These are phyloP conservation scores for Chelonoidis abingdonii DNA, from an alignment of 2,113 vertebrate species.

Conservation along the genomic window DNA sequence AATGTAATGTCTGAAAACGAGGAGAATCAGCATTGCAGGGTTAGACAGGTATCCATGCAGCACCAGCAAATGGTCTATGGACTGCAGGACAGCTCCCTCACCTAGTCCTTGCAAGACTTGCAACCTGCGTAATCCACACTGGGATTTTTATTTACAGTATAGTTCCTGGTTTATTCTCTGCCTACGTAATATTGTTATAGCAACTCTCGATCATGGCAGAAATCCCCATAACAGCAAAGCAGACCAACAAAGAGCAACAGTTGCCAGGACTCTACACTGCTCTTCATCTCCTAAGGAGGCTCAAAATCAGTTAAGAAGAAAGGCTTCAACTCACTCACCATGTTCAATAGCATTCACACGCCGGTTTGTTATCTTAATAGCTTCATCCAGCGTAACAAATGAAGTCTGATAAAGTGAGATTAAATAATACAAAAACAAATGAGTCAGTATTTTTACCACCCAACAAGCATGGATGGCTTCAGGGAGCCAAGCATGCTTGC, in stretches of 20 bases:
- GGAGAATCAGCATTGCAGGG: not conserved
- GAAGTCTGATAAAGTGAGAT: conserved; percentile 87
- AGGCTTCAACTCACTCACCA: conserved; percentile 81
- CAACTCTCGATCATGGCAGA: not conserved
- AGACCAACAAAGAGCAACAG: not conserved
- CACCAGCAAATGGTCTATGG: not conserved
- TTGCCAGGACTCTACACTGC: not conserved
- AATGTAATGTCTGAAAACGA: not conserved
- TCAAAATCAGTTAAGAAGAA: not conserved
- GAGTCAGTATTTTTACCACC: not conserved
- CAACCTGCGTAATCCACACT: not conserved
- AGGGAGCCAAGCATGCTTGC: not conserved
- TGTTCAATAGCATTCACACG: conserved; percentile 99
- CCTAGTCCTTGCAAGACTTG: not conserved
- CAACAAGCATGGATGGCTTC: not conserved
- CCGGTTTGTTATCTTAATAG: conserved; percentile 98
- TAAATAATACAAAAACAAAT: conserved; percentile 22
- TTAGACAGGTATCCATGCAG: not conserved
- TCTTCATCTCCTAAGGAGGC: not conserved
- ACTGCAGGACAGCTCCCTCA: not conserved
- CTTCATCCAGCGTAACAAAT: conserved; percentile 98
- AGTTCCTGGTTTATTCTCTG: not conserved
- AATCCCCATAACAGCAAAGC: not conserved
- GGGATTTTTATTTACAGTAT: not conserved
- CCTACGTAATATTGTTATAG: not conserved